These are phyloP conservation scores for Dimorphilus gyrociliatus DNA, from an alignment of 2,888 invertebrate genomes.

Conservation along the genomic window DNA sequence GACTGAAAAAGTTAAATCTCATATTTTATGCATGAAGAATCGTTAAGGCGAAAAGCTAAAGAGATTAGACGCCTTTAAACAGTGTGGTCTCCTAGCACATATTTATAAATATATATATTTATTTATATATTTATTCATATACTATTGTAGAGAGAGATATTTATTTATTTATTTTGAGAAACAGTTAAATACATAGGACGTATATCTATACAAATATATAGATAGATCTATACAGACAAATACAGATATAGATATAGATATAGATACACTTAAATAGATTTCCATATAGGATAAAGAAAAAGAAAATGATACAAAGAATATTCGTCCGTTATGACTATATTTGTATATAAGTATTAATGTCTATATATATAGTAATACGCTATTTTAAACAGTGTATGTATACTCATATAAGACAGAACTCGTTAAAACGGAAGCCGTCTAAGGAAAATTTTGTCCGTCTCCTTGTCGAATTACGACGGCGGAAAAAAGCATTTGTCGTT, in stretches of 20 bases:
- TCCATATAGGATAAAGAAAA: too few relatives aligned
- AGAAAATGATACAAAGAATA: background rate
- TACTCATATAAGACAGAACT: too few relatives aligned
- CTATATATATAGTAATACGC: conserved; percentile 3
- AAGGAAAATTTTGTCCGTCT: too few relatives aligned
- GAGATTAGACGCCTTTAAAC: too few relatives aligned
- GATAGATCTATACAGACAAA: conserved; percentile 1
- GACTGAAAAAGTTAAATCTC: too few relatives aligned
- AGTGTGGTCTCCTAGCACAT: too few relatives aligned
- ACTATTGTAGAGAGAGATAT: conserved; percentile 1
- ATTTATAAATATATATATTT: conserved; percentile 6
- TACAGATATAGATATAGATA: background rate
- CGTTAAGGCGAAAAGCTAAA: too few relatives aligned
- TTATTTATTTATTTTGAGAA: background rate
- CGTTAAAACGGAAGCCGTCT: too few relatives aligned
- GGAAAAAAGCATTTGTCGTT: too few relatives aligned
- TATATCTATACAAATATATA: background rate
- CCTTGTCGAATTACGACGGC: too few relatives aligned
- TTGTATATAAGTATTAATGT: conserved; percentile 1
- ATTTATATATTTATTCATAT: conserved; percentile 5
- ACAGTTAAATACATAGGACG: conserved; percentile 2
- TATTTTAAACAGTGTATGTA: too few relatives aligned
- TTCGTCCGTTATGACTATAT: conserved; percentile 1
- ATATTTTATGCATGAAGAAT: too few relatives aligned
- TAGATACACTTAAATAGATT: background rate